Base-by-base conservation (phyloP, 2,888 invertebrate species). In the Glaucopsyche alexis region DNA sequence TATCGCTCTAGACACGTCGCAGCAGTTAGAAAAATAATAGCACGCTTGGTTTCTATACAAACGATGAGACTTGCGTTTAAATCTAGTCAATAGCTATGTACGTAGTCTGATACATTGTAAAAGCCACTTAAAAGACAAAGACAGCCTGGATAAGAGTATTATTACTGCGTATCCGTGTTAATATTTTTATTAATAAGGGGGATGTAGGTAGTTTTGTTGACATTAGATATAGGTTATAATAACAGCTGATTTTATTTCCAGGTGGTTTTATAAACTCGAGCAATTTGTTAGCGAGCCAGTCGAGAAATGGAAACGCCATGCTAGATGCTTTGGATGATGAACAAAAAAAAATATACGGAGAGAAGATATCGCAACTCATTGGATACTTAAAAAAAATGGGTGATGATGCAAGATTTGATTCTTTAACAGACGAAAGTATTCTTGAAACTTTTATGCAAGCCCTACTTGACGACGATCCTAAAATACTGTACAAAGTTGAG, bases 191-290 rank as follows among this genome's bases (percentile, higher is more conserved):
- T 29, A 29, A 29, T 29, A 29, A 29, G 29, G 29, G 29, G 29
- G 29, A 29, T 2, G 29, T 29, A 1, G 29, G 29, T n/a, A n/a
- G n/a, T n/a, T n/a, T n/a, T n/a, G n/a, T n/a, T n/a, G 29, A 29
- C 29, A 29, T 29, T 29, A 29, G 2, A 29, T 2, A 29, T 29
- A 3, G 29, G 1, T 29, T 4, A 3, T 11, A 8, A 19, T 8
- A 16, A 19, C 19, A 19, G 9, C 55, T 55, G 5, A 60, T 29
- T 60, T 60, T 14, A 60, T 29, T 88, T 87, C 60, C 82, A 95
- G 95, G 96, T 65, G 96, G 96, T 3, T 97, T 97, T 80, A 88
- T 95, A 0, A 84, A 84, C 1, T 92, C 94, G 67, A 97, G 96
- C 80, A 95, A 95, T 80, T 94, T 98, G 75, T 90, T 96, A 80